These are phyloP conservation scores for Martes martes DNA, from an alignment of 2,113 vertebrate genomes.

Conservation along the genomic window DNA sequence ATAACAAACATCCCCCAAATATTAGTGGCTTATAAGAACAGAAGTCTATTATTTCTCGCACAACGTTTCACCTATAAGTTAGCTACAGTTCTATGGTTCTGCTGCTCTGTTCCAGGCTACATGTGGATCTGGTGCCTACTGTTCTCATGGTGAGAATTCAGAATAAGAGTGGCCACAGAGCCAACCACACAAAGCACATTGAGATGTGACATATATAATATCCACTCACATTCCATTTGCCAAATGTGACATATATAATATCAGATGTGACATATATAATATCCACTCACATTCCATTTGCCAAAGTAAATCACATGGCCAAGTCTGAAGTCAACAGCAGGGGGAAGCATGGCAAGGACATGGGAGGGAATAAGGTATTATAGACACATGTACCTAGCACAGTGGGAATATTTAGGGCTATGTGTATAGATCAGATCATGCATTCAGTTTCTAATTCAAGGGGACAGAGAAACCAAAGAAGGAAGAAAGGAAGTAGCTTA, in stretches of 20 bases:
- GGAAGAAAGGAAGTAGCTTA: not conserved
- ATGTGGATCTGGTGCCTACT: not conserved
- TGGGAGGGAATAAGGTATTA: not conserved
- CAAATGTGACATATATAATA: not conserved
- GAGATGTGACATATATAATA: not conserved
- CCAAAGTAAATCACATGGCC: not conserved
- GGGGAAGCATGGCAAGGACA: not conserved
- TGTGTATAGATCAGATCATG: not conserved
- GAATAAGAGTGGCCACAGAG: not conserved
- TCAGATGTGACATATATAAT: not conserved
- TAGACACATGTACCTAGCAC: not conserved
- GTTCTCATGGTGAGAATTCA: not conserved
- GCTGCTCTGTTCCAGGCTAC: not conserved
- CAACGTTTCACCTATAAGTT: not conserved
- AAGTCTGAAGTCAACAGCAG: not conserved
- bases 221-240: not conserved
- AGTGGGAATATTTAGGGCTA: not conserved
- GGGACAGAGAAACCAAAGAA: not conserved
- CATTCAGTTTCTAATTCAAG: not conserved
- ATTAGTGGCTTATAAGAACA: not conserved
- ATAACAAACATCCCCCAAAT: conserved; percentile 13
- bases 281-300: not conserved
- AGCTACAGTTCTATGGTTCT: not conserved
- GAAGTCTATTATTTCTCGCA: not conserved
- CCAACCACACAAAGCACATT: not conserved